A percentile compares a stretch with the other conserved stretches of the same genome.
Evolutionary conservation across 2,113 vertebrate genomes (phyloP).

Genomic region (Malaclemys terrapin): DNA sequence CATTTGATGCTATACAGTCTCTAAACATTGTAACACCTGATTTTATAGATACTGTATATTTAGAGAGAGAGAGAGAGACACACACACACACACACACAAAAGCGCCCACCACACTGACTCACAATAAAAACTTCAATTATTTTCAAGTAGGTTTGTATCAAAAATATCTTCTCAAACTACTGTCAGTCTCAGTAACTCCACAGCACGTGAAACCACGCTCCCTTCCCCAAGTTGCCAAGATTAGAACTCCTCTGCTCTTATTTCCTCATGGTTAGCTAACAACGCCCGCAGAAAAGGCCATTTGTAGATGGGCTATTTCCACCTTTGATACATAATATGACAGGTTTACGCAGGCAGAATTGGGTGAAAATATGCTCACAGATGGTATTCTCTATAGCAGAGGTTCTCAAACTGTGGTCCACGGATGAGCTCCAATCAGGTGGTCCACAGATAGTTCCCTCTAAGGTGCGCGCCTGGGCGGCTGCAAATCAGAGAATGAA

Average conservation of each 20-base stretch:
- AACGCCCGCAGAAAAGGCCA: background rate
- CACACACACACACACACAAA: background rate
- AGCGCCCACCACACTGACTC: slow-evolving; percentile 21
- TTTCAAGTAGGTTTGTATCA: background rate
- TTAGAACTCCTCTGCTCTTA: background rate
- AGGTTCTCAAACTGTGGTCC: too few relatives aligned
- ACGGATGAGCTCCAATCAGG: too few relatives aligned
- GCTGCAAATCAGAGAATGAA: too few relatives aligned
- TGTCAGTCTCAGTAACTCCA: background rate
- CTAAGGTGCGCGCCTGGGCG: too few relatives aligned
- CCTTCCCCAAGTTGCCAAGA: background rate
- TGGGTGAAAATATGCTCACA: background rate
- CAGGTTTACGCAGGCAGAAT: too few relatives aligned
- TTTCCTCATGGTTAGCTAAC: background rate
- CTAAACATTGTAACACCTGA: slow-evolving; percentile 15
- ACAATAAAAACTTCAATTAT: slow-evolving; percentile 1
- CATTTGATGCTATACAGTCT: background rate
- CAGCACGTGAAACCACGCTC: background rate
- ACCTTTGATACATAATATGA: background rate
- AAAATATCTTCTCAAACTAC: background rate
- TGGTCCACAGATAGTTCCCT: too few relatives aligned
- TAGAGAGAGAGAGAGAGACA: too few relatives aligned
- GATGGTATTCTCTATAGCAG: background rate
- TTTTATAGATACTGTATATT: background rate
- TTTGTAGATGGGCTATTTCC: background rate